Evolutionary conservation across 2,888 invertebrate genomes (phyloP), one percentile per base, ranked within the genome.

Genomic region (Bombylius major): DNA sequence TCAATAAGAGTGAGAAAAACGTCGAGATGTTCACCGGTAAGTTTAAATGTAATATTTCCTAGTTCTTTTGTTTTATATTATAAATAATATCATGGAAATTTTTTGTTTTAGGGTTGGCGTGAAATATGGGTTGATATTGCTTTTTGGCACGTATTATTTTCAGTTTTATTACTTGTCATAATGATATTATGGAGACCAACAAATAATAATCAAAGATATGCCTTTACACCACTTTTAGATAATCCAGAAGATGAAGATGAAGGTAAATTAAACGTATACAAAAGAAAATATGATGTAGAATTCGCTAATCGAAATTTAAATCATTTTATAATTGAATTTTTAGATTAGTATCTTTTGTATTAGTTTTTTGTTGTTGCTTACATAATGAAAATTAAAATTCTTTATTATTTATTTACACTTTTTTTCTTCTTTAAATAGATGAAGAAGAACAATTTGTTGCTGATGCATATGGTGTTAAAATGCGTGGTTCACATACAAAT

Each of bases 111-210:
- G 84, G 86, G 88, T 61, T 96, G 95, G 95, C 87, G 86, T 67
- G 86, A 89, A 67, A 79, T 92, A 62, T 97, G 96, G 96, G 76
- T 96, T 66, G 94, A 96, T 70, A 90, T 92, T 62, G 95, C 92
- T 5, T 96, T 90, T 73, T 96, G 96, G 96, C 95, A 94, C 74
- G 81, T 95, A 44, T 77, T 95, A 56, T 96, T 97, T 75, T 91
- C 89, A 14, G 79, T 87, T 62, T 82, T 97, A 56, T 78, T 97
- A 33, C 75, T 89, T 45, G 90, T 90, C 42, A 96, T 97, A 64
- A 95, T 96, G 90, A 82, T 96, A 60, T 79, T 96, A 60, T 96
- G 95, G 95, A 79, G 96, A 62, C 96, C 96, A 6, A 92, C 93
- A 23, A 91, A 90, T 70, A 96, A 96, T 75, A 96, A 95, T 76